Conservation (phyloP, 2,888 invertebrate species). For the Apamea epomidion region DNA sequence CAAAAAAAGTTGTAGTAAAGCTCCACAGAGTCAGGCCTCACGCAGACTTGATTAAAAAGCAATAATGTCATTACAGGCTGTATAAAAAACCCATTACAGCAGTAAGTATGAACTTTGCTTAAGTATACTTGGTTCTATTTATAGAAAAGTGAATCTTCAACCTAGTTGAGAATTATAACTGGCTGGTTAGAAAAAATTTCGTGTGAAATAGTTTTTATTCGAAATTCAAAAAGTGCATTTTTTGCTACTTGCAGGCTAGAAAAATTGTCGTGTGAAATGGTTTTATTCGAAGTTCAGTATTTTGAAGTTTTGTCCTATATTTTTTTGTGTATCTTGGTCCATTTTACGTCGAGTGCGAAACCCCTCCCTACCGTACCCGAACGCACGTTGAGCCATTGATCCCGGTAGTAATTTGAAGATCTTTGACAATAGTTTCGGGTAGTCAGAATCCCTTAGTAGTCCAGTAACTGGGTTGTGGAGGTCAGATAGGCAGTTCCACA, state of each 20-base stretch:
- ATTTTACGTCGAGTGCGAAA: neutral
- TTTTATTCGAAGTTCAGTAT: no score
- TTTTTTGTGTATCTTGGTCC: neutral
- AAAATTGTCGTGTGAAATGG: constrained; percentile 16
- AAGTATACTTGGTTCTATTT: constrained; percentile 36
- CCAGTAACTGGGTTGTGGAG: neutral
- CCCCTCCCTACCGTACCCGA: neutral
- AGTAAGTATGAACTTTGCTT: constrained; percentile 31
- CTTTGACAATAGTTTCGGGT: neutral
- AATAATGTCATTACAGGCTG: constrained; percentile 83
- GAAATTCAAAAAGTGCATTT: neutral
- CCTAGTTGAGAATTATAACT: constrained; percentile 20
- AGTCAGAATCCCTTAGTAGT: neutral
- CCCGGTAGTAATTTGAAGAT: neutral
- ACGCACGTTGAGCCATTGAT: neutral
- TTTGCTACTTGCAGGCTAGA: constrained; percentile 9
- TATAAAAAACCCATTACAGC: constrained; percentile 82
- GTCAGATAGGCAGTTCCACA: neutral
- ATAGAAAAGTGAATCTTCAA: constrained; percentile 51
- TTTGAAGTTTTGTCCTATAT: neutral
- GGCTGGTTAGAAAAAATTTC: constrained; percentile 31
- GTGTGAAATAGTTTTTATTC: neutral
- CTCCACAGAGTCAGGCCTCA: constrained; percentile 69
- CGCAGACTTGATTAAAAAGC: constrained; percentile 84
- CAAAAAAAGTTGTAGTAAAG: constrained; percentile 37